Evolutionary conservation across 2,797 vertebrate genomes (phyloP), one percentile per base, ranked within the genome.

Genomic region (Crax fasciolata): DNA sequence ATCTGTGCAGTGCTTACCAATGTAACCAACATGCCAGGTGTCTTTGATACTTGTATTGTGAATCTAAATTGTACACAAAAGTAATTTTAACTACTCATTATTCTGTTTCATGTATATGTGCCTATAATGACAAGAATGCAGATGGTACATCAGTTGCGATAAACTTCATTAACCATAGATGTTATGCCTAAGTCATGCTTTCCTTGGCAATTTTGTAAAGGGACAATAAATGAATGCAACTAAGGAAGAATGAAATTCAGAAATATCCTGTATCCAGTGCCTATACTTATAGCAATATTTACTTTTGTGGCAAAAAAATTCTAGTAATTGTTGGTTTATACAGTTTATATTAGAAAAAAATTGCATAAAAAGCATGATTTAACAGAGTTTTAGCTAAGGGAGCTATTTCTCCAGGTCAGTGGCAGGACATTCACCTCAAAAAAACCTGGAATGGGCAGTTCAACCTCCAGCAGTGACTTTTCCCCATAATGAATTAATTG

Each of bases 401-500:
- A 97, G 94, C 79, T 95, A 72, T 98, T 98, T 97, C 96, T 98
- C 76, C 97, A 98, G 98, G 98, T 98, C 98, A 98, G 92, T 98
- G 97, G 81, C 96, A 97, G 98, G 98, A 98, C 98, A 98, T 97
- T 97, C 91, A 97, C 97, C 97, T 96, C 95, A 93, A 95, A 96
- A 93, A 17, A 59, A 82, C 74, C 87, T 96, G 96, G 93, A 96
- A 97, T 96, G 96, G 96, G 90, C 89, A 97, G 96, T 98, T 98
- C 97, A 98, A 97, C 97, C 96, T 98, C 98, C 95, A 98, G 96
- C 96, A 94, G 94, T 96, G 98, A 96, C 95, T 98, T 96, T 96
- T 94, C 83, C 89, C 97, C 98, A 98, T 98, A 98, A 98, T 98
- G 98, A 98, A 98, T 98, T 98, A 98, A 98, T 98, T 98, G 98